Evolutionary conservation across 2,888 invertebrate species (phyloP).

Genomic region (Drepana falcataria): DNA sequence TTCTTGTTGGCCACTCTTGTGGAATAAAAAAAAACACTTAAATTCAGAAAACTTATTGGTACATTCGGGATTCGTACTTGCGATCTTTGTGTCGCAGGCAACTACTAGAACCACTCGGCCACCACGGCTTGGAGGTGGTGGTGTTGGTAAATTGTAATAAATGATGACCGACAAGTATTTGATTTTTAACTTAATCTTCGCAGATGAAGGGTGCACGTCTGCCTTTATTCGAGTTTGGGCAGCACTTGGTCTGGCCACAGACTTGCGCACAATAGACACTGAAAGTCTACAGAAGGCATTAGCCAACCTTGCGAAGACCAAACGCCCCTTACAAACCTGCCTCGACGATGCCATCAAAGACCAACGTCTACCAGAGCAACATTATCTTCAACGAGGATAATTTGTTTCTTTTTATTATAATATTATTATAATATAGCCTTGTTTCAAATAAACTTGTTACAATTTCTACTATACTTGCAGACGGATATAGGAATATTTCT

Average conservation of each 20-base stretch:
- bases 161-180: no score
- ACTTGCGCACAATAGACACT: slow-evolving; percentile 82
- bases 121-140: no score
- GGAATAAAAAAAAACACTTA: no score
- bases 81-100: no score
- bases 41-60: no score
- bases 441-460: no score
- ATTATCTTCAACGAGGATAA: slow-evolving; percentile 62
- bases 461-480: no score
- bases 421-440: neutral
- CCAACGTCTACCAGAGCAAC: slow-evolving; percentile 62
- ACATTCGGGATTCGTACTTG: no score
- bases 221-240: slow-evolving; percentile 84
- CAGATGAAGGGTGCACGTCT: slow-evolving; percentile 81
- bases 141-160: no score
- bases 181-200: neutral
- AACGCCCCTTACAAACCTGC: slow-evolving; percentile 76
- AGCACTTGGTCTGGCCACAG: slow-evolving; percentile 81
- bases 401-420: slow-evolving; percentile 19
- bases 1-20: no score
- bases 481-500: no score
- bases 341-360: slow-evolving; percentile 68
- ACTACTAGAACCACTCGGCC: no score
- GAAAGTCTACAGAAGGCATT: slow-evolving; percentile 81
- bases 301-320: slow-evolving; percentile 75